Percentiles rank a stretch among this genome's conserved stretches.
Evolutionary conservation across 2,797 vertebrate species (phyloP).

Genomic region (Chromobotia macracanthus): DNA sequence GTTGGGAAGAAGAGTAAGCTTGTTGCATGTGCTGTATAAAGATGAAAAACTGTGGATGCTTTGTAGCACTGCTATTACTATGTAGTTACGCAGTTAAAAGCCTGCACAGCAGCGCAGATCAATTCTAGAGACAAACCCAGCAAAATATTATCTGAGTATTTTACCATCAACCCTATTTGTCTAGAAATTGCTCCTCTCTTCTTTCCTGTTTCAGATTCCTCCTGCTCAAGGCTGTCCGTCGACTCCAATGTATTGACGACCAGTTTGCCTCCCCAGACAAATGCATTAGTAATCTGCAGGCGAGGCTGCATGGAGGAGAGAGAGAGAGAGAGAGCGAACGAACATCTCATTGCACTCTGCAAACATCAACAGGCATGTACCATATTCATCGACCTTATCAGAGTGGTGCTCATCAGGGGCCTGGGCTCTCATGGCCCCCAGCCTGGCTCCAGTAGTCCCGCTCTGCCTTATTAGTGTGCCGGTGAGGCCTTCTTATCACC

Average conservation of each 20-base stretch:
- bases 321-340: conserved; percentile 32
- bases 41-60: not conserved
- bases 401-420: conserved; percentile 56
- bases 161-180: conserved; percentile 42
- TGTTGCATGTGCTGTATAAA: not conserved
- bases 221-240: conserved; percentile 51
- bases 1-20: not conserved
- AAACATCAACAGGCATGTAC: conserved; percentile 61
- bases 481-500: conserved; percentile 54
- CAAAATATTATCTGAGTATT: conserved; percentile 3
- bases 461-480: conserved; percentile 58
- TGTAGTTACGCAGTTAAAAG: not conserved
- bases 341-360: conserved; percentile 54
- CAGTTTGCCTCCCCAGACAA: conserved; percentile 53
- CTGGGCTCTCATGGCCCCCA: conserved; percentile 49
- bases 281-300: conserved; percentile 58
- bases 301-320: conserved; percentile 20
- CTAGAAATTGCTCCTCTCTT: conserved; percentile 38
- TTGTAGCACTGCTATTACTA: not conserved
- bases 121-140: conserved; percentile 13
- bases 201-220: conserved; percentile 37
- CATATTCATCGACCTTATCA: conserved; percentile 66
- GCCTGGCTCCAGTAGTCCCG: conserved; percentile 55
- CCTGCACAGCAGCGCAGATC: not conserved
- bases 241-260: conserved; percentile 50